Evolutionary conservation across 2,888 invertebrate genomes (phyloP).

Genomic region (Linnaemya vulpina): DNA sequence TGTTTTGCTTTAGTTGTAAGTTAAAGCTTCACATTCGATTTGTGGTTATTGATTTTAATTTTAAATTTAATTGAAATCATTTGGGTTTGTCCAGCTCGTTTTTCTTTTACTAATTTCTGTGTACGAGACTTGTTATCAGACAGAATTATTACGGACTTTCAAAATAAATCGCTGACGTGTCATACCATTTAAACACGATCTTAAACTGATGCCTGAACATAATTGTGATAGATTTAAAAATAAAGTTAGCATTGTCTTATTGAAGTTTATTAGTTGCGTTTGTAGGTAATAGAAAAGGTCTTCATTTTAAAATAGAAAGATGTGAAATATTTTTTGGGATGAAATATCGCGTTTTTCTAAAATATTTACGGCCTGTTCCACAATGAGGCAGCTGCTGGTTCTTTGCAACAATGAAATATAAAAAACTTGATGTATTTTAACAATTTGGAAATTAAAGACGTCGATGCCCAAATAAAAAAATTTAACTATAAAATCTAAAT

Average conservation of each 20-base stretch:
- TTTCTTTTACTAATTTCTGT: not conserved
- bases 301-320: no score
- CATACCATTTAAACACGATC: constrained; percentile 52
- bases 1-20: constrained; percentile 54
- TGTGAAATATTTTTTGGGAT: not conserved
- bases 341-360: not conserved
- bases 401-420: no score
- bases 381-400: no score
- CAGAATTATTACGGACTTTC: constrained; percentile 58
- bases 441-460: no score
- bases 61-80: constrained; percentile 70
- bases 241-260: not conserved
- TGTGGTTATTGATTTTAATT: constrained; percentile 69
- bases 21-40: constrained; percentile 56
- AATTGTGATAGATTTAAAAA: constrained; percentile 12
- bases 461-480: no score
- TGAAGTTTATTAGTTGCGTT: not conserved
- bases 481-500: no score
- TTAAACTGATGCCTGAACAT: constrained; percentile 23
- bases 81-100: constrained; percentile 38
- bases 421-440: no score
- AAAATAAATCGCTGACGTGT: constrained; percentile 70
- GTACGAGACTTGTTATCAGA: constrained; percentile 8
- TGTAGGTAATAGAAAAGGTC: no score
- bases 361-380: no score